A percentile compares a stretch with the other conserved stretches of the same genome.
These are phyloP conservation scores for Gulo gulo DNA, from an alignment of 2,113 vertebrate species.

Conservation along the genomic window DNA sequence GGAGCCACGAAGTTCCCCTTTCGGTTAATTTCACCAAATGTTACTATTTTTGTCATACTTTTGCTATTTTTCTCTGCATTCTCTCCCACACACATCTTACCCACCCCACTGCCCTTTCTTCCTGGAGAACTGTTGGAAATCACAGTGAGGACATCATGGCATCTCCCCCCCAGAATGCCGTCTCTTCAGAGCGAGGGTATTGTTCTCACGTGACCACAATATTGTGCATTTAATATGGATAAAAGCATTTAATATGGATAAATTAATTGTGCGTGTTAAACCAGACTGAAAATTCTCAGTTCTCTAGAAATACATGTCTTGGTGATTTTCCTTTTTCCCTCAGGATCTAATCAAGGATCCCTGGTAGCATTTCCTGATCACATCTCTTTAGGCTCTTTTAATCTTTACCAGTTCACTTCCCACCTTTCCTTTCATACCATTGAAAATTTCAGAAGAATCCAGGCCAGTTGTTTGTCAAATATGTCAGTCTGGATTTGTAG, in stretches of 20 bases:
- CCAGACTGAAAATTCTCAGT: background rate
- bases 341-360: background rate
- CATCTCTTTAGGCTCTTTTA: background rate
- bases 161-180: fast-evolving
- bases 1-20: background rate
- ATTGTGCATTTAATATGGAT: background rate
- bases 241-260: background rate
- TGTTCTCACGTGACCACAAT: background rate
- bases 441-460: background rate
- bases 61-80: background rate
- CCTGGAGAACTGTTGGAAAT: background rate
- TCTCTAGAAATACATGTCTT: background rate
- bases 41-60: background rate
- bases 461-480: background rate
- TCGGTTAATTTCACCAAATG: background rate
- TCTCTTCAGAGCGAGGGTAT: background rate
- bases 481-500: background rate
- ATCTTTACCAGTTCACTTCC: background rate
- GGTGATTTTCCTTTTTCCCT: background rate
- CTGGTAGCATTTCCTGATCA: background rate
- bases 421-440: background rate
- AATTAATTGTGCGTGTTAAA: background rate
- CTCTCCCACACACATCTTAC: background rate
- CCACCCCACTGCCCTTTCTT: background rate
- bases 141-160: background rate